These are phyloP conservation scores for Trematocara macrostoma DNA, from an alignment of 2,113 vertebrate genomes.

Conservation along the genomic window DNA sequence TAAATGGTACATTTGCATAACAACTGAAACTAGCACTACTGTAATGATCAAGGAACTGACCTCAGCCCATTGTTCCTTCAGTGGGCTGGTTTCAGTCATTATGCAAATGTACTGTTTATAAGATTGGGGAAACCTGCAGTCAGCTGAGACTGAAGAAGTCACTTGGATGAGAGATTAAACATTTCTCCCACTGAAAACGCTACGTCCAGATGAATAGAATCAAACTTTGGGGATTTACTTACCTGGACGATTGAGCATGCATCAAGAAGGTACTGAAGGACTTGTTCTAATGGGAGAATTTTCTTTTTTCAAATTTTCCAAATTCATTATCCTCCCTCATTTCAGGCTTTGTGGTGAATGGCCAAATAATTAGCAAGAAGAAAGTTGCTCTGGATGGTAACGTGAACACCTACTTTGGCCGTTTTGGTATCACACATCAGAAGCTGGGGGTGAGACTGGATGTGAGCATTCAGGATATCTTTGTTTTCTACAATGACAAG, in stretches of 20 bases:
- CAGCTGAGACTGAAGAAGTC: not conserved
- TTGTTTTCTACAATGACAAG: slow-evolving; percentile 65
- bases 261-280: slow-evolving; percentile 67
- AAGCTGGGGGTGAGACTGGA: slow-evolving; percentile 74
- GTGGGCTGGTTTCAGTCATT: not conserved
- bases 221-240: not conserved
- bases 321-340: not conserved
- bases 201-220: not conserved
- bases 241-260: not conserved
- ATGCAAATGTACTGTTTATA: not conserved
- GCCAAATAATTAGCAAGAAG: slow-evolving; percentile 87
- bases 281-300: slow-evolving; percentile 76
- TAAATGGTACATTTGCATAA: not conserved
- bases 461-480: slow-evolving; percentile 79
- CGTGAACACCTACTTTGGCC: slow-evolving; percentile 85
- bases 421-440: slow-evolving; percentile 79
- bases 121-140: not conserved
- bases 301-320: slow-evolving; percentile 49
- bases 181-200: not conserved
- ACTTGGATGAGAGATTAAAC: not conserved
- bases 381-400: slow-evolving; percentile 52
- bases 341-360: slow-evolving; percentile 85
- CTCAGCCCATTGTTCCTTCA: not conserved
- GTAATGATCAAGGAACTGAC: not conserved
- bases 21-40: not conserved